Evolutionary conservation across 2,113 vertebrate species (phyloP).

Genomic region (Trogon melanurus): DNA sequence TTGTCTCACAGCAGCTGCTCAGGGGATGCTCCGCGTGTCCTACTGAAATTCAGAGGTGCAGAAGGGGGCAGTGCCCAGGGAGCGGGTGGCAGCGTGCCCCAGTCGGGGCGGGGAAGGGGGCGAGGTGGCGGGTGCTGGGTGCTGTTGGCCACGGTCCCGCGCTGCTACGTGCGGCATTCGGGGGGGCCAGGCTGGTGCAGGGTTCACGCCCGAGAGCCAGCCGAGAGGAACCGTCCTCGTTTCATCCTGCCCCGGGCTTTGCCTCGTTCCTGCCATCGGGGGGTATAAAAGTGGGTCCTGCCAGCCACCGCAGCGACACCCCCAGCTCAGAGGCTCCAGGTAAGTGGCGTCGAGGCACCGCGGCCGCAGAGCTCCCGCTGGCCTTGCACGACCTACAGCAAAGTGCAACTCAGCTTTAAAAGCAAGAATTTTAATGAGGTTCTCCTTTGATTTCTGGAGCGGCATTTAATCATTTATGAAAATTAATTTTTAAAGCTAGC

Average conservation of each 20-base stretch:
- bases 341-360: background rate
- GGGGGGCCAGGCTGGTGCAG: background rate
- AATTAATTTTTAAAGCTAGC: conserved; percentile 23
- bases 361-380: background rate
- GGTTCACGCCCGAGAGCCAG: background rate
- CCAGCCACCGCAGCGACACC: background rate
- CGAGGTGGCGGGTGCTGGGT: background rate
- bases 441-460: conserved; percentile 21
- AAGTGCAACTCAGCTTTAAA: background rate
- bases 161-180: fast-evolving
- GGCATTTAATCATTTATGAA: conserved; percentile 32
- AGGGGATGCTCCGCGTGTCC: background rate
- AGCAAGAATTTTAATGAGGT: background rate
- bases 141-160: background rate
- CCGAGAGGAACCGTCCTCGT: background rate
- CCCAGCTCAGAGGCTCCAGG: conserved; percentile 11
- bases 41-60: background rate
- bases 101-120: background rate
- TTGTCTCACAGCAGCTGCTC: background rate
- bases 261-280: background rate
- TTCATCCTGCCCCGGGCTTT: background rate
- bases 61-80: background rate
- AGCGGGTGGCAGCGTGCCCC: fast-evolving
- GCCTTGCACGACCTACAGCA: background rate
- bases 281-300: background rate